A percentile compares a stretch with the other conserved stretches of the same genome.
These are phyloP conservation scores for Nannoperca australis DNA, from an alignment of 2,797 vertebrate genomes.

Conservation along the genomic window DNA sequence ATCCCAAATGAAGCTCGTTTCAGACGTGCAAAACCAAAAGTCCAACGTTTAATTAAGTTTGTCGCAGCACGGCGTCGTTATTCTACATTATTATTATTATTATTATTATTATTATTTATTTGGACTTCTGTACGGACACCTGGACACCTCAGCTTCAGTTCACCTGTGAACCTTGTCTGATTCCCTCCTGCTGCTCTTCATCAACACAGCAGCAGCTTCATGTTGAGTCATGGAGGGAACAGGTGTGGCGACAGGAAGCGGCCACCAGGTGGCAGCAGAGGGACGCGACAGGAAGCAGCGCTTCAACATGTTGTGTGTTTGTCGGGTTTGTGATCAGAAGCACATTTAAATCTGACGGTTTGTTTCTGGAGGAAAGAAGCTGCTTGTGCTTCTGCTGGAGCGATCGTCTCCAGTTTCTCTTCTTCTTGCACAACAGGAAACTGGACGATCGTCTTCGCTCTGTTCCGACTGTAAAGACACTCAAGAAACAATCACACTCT, in stretches of 20 bases:
- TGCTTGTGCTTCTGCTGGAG: constrained; percentile 2
- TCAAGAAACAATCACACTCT: neutral
- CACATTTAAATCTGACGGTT: neutral
- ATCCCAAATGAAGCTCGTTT: too few species aligned
- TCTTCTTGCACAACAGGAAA: neutral
- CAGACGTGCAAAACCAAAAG: too few species aligned
- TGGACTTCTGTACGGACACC: neutral
- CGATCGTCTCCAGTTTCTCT: neutral
- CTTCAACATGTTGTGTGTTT: neutral
- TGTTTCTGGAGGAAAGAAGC: neutral
- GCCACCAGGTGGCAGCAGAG: constrained; percentile 42
- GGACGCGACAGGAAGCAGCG: too few species aligned
- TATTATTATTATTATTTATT: too few species aligned
- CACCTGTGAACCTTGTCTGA: neutral
- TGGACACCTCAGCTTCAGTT: too few species aligned
- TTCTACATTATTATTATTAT: too few species aligned
- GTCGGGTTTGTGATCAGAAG: neutral
- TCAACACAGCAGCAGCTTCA: neutral
- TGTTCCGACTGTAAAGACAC: neutral
- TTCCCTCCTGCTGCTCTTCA: neutral
- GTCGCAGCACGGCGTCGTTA: too few species aligned
- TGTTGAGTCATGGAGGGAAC: neutral
- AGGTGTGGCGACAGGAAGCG: neutral
- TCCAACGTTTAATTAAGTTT: too few species aligned
- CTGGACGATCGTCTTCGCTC: neutral